Evolutionary conservation across 2,113 vertebrate genomes (phyloP).

Genomic region (Campylomormyrus numenius): DNA sequence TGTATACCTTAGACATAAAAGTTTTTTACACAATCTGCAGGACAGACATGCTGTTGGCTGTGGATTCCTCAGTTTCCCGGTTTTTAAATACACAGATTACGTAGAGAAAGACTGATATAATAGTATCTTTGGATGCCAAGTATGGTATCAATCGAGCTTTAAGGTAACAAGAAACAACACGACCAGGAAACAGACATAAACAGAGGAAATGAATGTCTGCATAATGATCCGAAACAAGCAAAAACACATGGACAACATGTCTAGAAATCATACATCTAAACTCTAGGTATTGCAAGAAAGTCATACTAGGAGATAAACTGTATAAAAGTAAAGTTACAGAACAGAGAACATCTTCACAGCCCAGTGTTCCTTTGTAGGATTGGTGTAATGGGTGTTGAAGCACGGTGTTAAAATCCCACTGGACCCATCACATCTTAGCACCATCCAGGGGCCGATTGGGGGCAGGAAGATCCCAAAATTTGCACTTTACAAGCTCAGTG

Average conservation of each 20-base stretch:
- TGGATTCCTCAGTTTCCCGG: not conserved
- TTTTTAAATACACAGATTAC: not conserved
- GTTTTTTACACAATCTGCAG: not conserved
- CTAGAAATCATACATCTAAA: not conserved
- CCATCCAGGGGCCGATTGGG: not conserved
- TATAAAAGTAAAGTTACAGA: not conserved
- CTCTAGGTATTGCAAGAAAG: not conserved
- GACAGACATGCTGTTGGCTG: not conserved
- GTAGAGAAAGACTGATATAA: not conserved
- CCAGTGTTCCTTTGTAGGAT: not conserved
- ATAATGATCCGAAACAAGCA: not conserved
- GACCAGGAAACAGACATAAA: not conserved
- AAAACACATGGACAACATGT: not conserved
- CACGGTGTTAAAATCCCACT: not conserved
- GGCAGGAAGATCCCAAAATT: not conserved
- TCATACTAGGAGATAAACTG: not conserved
- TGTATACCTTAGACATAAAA: not conserved
- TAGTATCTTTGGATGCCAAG: not conserved
- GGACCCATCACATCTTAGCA: not conserved
- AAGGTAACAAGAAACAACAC: not conserved
- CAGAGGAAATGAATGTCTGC: not conserved
- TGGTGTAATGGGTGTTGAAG: not conserved
- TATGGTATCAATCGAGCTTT: not conserved
- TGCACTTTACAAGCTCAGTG: not conserved
- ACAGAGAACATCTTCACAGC: not conserved